These are phyloP conservation scores for Enhydra lutris DNA, from an alignment of 2,113 vertebrate genomes.

Conservation along the genomic window DNA sequence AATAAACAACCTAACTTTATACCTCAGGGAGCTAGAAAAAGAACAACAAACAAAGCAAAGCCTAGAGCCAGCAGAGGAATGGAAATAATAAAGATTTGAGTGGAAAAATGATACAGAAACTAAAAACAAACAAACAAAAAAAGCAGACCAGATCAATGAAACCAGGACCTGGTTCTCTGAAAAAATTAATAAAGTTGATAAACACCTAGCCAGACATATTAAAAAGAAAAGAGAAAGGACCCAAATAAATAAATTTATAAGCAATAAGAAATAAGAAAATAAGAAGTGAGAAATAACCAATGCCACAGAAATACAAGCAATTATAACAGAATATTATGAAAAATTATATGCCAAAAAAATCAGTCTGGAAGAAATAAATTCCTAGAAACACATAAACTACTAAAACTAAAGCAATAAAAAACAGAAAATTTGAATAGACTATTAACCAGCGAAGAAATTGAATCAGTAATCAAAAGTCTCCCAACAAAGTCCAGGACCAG, in stretches of 20 bases:
- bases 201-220: background rate
- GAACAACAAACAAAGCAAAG: background rate
- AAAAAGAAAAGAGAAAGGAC: background rate
- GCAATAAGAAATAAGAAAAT: background rate
- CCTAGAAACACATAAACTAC: too few relatives aligned
- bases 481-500: too few relatives aligned
- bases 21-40: too few relatives aligned
- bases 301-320: background rate
- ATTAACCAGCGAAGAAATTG: too few relatives aligned
- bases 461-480: too few relatives aligned
- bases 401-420: too few relatives aligned
- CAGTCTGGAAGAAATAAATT: too few relatives aligned
- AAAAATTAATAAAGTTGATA: background rate
- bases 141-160: background rate
- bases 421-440: too few relatives aligned
- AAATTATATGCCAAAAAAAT: too few relatives aligned
- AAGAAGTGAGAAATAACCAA: background rate
- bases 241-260: background rate
- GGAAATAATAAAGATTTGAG: background rate
- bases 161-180: background rate
- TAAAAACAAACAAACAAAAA: background rate
- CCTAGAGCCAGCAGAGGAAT: background rate
- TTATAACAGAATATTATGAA: too few relatives aligned
- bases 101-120: background rate
- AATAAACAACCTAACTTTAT: too few relatives aligned